phyloP scores from a whole-genome alignment of 1,140 invertebrate species.

The Nebria ingens region DNA sequence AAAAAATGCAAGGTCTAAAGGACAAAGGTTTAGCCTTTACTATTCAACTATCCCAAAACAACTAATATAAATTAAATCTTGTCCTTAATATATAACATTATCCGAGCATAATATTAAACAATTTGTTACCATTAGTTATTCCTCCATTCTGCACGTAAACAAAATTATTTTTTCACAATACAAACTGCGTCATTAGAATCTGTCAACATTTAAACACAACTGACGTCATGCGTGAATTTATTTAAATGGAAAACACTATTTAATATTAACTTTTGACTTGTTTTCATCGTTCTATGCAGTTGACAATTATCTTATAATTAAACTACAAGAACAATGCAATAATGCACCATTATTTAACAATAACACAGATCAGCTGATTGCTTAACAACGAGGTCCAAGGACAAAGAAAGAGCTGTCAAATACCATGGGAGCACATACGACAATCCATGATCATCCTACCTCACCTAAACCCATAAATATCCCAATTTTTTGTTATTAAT shows the following conservation, averaged over 20 bases:
- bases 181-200: neutral
- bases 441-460: too few species aligned
- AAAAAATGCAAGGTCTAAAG: too few species aligned
- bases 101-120: neutral
- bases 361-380: constrained; percentile 7
- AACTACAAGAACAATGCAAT: neutral
- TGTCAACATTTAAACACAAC: neutral
- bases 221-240: neutral
- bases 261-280: neutral
- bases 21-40: too few species aligned
- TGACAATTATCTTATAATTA: neutral
- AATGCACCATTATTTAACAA: constrained; percentile 5
- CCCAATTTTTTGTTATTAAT: too few species aligned
- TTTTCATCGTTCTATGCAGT: neutral
- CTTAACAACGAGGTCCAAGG: constrained; percentile 3
- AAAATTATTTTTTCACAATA: constrained; percentile 1
- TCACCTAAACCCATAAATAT: too few species aligned
- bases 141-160: neutral
- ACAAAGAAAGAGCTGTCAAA: neutral
- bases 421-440: too few species aligned
- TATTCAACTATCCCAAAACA: neutral
- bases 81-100: neutral
- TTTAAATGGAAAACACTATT: neutral
- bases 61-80: neutral
- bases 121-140: neutral